A percentile compares a stretch with the other conserved stretches of the same genome.
Conservation (phyloP, 2,888 invertebrate species). For the Cantharis nigra region DNA sequence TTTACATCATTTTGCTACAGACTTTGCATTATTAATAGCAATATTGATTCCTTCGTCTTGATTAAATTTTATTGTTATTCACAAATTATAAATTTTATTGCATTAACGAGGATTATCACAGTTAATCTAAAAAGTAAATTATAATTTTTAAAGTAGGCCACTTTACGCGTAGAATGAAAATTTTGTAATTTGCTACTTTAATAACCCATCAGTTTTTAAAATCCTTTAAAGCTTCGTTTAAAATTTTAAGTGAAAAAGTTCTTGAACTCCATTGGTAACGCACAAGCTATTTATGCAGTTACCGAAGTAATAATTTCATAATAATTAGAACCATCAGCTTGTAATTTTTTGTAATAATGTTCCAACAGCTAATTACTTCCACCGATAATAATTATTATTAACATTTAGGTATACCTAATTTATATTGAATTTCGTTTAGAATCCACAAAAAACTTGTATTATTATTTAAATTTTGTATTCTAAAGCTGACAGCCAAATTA, state of each 20-base stretch:
- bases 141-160: not conserved
- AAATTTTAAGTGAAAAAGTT: conserved; percentile 5
- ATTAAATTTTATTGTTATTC: not conserved
- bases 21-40: not conserved
- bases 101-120: not conserved
- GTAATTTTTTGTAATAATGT: not conserved
- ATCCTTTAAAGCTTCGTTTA: not conserved
- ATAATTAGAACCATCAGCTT: not conserved
- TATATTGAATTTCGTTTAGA: not conserved
- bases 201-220: conserved; percentile 3
- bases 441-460: not conserved
- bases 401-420: not conserved
- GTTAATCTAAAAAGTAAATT: not conserved
- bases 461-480: not conserved
- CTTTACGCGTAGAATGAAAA: not conserved
- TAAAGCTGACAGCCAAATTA: not conserved
- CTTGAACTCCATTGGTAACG: not conserved
- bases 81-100: not conserved
- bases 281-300: not conserved
- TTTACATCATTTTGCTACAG: not conserved
- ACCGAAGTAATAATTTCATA: not conserved
- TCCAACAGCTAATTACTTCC: not conserved
- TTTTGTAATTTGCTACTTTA: not conserved
- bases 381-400: not conserved
- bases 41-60: not conserved